phyloP scores from a whole-genome alignment of 1,140 invertebrate genomes.

The Caenorhabditis brenneri region DNA sequence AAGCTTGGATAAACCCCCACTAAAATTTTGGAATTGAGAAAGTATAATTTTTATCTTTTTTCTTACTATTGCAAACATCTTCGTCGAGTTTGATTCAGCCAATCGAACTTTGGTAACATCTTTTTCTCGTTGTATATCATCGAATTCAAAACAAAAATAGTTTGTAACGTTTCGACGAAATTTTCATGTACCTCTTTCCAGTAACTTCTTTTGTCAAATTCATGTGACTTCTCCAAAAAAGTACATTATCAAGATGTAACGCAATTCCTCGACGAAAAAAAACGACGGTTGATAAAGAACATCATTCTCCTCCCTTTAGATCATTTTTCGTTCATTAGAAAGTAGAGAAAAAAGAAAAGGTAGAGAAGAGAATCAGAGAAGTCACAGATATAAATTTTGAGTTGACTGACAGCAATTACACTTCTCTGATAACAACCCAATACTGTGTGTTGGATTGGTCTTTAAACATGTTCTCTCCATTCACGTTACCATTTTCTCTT shows the following conservation, averaged over 20 bases:
- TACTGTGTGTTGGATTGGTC: neutral
- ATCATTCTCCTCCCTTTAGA: neutral
- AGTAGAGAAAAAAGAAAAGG: neutral
- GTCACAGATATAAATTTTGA: neutral
- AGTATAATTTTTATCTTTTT: no score
- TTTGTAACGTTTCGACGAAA: no score
- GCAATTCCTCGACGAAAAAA: neutral
- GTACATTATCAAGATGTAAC: neutral
- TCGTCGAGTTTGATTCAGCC: no score
- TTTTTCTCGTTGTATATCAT: no score
- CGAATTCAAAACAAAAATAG: no score
- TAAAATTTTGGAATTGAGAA: no score
- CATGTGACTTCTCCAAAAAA: neutral
- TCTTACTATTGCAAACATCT: no score
- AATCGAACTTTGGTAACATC: no score
- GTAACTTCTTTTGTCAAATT: neutral
- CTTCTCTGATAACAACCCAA: constrained; percentile 12
- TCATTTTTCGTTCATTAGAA: constrained; percentile 2
- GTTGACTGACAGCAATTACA: constrained; percentile 27
- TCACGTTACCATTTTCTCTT: neutral
- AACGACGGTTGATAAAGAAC: neutral
- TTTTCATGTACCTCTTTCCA: neutral
- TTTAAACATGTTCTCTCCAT: neutral
- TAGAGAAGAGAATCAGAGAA: neutral
- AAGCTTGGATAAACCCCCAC: no score